Evolutionary conservation across 2,888 invertebrate species (phyloP).

Genomic region (Melieria crassipennis): DNA sequence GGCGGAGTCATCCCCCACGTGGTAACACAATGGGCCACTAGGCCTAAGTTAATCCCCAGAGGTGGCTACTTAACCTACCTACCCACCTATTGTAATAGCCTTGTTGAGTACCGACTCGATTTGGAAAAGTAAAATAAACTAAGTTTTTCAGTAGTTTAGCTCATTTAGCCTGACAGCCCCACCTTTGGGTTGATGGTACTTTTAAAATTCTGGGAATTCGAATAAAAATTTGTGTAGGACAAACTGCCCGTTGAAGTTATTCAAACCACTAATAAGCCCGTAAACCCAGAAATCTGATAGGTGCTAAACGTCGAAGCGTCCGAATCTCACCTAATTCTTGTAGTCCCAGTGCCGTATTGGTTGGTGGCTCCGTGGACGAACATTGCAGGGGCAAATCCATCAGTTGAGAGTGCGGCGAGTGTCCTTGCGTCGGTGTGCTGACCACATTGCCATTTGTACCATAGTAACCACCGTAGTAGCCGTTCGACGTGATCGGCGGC

Average conservation of each 20-base stretch:
- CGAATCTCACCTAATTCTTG: slow-evolving; percentile 63
- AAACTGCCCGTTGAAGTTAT: not conserved
- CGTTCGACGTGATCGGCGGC: slow-evolving; percentile 49
- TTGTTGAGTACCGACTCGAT: no score
- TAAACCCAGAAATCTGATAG: no score
- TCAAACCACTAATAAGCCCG: not conserved
- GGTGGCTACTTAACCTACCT: no score
- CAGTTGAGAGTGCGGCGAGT: slow-evolving; percentile 63
- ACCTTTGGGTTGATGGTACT: no score
- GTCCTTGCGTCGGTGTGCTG: slow-evolving; percentile 60
- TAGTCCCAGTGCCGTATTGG: slow-evolving; percentile 65
- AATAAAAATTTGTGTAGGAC: not conserved
- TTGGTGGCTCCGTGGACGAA: slow-evolving; percentile 63
- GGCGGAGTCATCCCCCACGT: no score
- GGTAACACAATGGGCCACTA: no score
- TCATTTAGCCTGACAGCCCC: no score
- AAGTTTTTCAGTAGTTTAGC: no score
- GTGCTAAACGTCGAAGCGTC: not conserved
- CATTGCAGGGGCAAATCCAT: slow-evolving; percentile 66
- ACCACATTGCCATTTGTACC: slow-evolving; percentile 59
- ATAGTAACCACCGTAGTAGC: slow-evolving; percentile 64
- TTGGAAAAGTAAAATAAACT: no score
- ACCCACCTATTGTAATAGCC: no score
- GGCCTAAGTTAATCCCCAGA: no score
- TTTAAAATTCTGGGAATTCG: no score